Percentiles rank a stretch among this genome's conserved stretches.
These are phyloP conservation scores for Parnassius glacialis DNA, from an alignment of 2,888 invertebrate species.

Conservation along the genomic window DNA sequence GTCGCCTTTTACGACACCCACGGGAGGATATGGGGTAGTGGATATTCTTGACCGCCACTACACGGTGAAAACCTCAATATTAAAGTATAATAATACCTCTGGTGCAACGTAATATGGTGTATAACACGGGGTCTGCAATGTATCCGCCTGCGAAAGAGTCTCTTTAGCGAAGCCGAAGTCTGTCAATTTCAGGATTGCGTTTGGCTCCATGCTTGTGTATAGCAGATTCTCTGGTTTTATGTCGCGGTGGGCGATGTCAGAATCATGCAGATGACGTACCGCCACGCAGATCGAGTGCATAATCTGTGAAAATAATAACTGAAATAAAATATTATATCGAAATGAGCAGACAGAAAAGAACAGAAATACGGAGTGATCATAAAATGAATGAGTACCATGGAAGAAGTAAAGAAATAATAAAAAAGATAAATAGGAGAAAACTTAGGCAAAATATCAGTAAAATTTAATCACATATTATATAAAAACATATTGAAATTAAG, in stretches of 20 bases:
- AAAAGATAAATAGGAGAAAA: too few relatives aligned
- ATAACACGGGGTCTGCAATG: conserved; percentile 98
- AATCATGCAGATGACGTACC: conserved; percentile 94
- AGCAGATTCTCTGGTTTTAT: conserved; percentile 98
- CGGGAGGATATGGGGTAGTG: too few relatives aligned
- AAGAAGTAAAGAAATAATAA: too few relatives aligned
- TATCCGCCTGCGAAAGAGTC: conserved; percentile 89
- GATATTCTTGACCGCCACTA: too few relatives aligned
- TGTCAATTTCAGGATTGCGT: conserved; percentile 95
- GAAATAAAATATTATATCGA: conserved; percentile 16
- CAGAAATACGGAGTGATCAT: too few relatives aligned
- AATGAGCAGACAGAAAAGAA: not conserved
- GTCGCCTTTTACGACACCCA: too few relatives aligned
- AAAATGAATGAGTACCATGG: too few relatives aligned
- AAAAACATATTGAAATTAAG: too few relatives aligned
- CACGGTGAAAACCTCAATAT: too few relatives aligned
- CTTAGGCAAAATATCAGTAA: too few relatives aligned
- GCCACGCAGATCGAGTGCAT: conserved; percentile 98
- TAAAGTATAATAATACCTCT: conserved; percentile 49
- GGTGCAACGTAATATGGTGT: conserved; percentile 98
- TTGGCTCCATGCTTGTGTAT: conserved; percentile 87
- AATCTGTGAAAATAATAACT: conserved; percentile 80
- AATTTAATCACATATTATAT: too few relatives aligned
- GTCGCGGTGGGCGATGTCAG: conserved; percentile 98
- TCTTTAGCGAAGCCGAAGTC: conserved; percentile 99